Evolutionary conservation across 2,888 invertebrate genomes (phyloP), one percentile per base, ranked within the genome.

Genomic region (Pachliopta kotzebuea): DNA sequence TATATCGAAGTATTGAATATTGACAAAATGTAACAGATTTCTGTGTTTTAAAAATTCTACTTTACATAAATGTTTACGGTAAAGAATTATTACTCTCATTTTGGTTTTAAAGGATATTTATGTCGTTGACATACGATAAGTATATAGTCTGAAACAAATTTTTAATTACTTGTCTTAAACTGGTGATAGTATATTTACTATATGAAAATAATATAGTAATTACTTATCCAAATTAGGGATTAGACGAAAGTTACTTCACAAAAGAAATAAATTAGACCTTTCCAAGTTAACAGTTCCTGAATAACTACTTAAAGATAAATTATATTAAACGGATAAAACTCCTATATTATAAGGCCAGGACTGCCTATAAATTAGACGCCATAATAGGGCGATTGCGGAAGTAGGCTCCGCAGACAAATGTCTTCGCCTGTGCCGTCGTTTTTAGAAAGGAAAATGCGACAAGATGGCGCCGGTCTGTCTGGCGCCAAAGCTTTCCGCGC

Each of bases 331-430:
- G 61, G 62, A 58, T 49, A 61, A 62, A 61, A 62, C 55, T 59
- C 54, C 62, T 37, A 58, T 62, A 58, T 55, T 58, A 58, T 57
- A 54, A 65, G 57, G 55, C 58, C 49, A 61, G 50, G 58, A 58
- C 55, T 58, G 58, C 49, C 62, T 54, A 65, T 87, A 88, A 87
- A 87, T 88, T 85, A 86, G 83, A 75, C 69, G 64, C 70, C 73
- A 80, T 84, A 87, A 88, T 82, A 83, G 80, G 74, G 72, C 71
- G 74, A 78, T 79, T 71, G 77, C 85, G 87, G 88, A 87, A 88
- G 83, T 76, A 61, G 78, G 81, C 79, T 76, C 78, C 75, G 78
- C 73, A 75, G 76, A 73, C 74, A 69, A 78, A 79, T 79, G 81
- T 75, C 79, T 73, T 76, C 74, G 83, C 83, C 81, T 76, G 76